These are phyloP conservation scores for Hapalemur alaotrensis DNA, from an alignment of 2,797 vertebrate genomes.

Conservation along the genomic window DNA sequence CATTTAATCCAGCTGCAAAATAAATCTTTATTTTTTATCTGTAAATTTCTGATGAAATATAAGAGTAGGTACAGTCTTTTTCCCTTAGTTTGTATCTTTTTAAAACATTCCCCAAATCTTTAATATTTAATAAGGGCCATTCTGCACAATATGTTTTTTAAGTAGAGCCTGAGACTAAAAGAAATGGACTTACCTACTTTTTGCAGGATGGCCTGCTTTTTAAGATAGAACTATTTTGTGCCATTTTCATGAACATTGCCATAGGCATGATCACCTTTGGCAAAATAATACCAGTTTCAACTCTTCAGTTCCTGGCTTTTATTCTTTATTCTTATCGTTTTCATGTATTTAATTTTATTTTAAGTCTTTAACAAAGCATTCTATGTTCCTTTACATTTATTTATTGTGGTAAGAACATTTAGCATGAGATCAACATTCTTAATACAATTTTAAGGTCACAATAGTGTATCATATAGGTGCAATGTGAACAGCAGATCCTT, in stretches of 20 bases:
- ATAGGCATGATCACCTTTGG: background rate
- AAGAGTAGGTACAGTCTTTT: background rate
- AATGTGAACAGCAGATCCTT: background rate
- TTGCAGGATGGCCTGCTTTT: background rate
- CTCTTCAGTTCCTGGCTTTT: background rate
- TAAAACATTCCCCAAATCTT: background rate
- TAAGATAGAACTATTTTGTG: background rate
- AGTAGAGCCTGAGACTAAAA: rapidly evolving
- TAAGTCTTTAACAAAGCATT: background rate
- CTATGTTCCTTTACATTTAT: background rate
- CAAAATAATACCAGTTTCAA: background rate
- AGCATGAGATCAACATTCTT: background rate
- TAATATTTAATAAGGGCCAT: background rate
- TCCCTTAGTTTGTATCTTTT: background rate
- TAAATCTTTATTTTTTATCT: background rate
- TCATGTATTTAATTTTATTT: background rate
- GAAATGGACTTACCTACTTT: background rate
- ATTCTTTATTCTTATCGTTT: background rate
- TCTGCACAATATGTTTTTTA: background rate
- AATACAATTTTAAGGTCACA: background rate
- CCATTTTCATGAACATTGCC: background rate
- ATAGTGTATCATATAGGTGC: background rate
- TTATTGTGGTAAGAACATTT: background rate
- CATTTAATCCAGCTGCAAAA: background rate
- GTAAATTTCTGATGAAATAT: background rate